These are phyloP conservation scores for Dipodomys merriami DNA, from an alignment of 2,113 vertebrate species.

Conservation along the genomic window DNA sequence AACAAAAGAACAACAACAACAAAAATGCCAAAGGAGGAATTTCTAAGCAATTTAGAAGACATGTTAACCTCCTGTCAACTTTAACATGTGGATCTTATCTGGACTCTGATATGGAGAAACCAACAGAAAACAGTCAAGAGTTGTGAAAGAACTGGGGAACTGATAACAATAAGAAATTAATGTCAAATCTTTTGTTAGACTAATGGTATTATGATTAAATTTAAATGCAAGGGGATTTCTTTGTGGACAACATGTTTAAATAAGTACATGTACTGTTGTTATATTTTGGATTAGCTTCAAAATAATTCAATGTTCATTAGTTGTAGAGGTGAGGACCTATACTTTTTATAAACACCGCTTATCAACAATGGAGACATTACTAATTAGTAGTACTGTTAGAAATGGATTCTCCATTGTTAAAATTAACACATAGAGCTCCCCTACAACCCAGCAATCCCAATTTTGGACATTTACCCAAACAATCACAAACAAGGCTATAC, in stretches of 20 bases:
- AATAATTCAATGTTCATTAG: neutral
- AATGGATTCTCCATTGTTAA: neutral
- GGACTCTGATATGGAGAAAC: neutral
- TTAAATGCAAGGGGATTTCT: neutral
- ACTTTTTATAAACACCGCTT: neutral
- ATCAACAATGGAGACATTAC: neutral
- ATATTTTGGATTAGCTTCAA: neutral
- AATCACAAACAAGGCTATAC: no score
- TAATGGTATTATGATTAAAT: neutral
- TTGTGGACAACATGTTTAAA: neutral
- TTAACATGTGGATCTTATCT: neutral
- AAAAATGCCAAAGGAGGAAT: neutral
- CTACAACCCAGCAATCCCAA: no score
- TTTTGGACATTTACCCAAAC: no score
- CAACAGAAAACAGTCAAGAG: neutral
- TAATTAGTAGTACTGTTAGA: neutral
- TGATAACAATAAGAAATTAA: constrained; percentile 17
- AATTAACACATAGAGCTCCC: neutral
- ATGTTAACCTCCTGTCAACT: neutral
- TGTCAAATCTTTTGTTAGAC: neutral
- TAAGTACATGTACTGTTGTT: neutral
- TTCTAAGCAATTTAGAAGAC: neutral
- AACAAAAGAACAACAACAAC: no score
- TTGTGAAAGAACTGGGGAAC: neutral
- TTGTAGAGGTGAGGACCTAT: neutral